Percentiles rank a stretch among this genome's conserved stretches.
phyloP scores from a whole-genome alignment of 1,140 invertebrate genomes.

The Camponotus pennsylvanicus region DNA sequence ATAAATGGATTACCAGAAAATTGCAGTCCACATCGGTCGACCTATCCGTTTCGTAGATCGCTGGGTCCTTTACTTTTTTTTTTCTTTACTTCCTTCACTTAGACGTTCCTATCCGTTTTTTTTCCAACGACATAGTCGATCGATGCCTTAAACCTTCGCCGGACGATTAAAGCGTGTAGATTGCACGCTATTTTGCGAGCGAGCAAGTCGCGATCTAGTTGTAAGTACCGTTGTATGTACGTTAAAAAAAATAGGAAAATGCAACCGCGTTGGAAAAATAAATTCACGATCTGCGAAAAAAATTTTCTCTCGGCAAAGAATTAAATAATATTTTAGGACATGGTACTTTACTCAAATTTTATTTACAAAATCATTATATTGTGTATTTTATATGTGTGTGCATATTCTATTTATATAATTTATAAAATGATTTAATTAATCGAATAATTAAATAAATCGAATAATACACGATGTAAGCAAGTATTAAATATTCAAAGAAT shows the following conservation, averaged over 20 bases:
- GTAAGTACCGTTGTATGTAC: constrained; percentile 5
- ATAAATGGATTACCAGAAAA: constrained; percentile 77
- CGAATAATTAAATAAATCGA: neutral
- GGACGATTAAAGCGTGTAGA: constrained; percentile 60
- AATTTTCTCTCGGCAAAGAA: neutral
- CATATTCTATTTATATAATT: neutral
- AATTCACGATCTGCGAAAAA: neutral
- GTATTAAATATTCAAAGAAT: neutral
- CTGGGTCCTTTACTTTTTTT: constrained; percentile 26
- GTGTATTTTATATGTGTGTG: too few relatives aligned
- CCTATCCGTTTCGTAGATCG: constrained; percentile 54
- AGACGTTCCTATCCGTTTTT: constrained; percentile 28
- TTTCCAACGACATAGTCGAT: constrained; percentile 35
- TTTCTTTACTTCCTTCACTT: neutral
- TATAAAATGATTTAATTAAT: neutral
- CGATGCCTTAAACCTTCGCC: constrained; percentile 60
- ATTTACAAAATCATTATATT: neutral
- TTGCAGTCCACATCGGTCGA: constrained; percentile 62
- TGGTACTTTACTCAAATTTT: neutral
- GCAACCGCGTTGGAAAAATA: constrained; percentile 9
- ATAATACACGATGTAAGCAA: neutral
- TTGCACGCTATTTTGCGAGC: constrained; percentile 54
- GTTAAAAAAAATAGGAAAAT: constrained; percentile 33
- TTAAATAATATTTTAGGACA: neutral
- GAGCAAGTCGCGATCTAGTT: constrained; percentile 16